Evolutionary conservation across 2,113 vertebrate genomes (phyloP).

Genomic region (Syngnathoides biaculeatus): DNA sequence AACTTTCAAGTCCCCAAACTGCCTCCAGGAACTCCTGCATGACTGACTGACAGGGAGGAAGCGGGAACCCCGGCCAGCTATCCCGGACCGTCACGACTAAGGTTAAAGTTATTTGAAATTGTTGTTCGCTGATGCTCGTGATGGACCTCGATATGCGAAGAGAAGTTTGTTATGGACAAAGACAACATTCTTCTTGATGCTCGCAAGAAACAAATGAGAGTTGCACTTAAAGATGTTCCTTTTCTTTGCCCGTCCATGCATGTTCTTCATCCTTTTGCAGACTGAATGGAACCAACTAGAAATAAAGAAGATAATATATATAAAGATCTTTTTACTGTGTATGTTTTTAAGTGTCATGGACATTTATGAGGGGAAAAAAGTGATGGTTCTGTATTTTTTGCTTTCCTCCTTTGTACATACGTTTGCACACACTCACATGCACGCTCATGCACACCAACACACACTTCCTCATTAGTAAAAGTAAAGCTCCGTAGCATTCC

Average conservation of each 20-base stretch:
- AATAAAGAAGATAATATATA: conserved; percentile 58
- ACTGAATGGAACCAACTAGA: conserved; percentile 19
- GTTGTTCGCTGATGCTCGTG: conserved; percentile 13
- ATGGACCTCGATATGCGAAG: conserved; percentile 1
- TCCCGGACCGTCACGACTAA: conserved; percentile 13
- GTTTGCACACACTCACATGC: conserved; percentile 27
- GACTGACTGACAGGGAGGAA: conserved; percentile 76
- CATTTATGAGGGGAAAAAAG: conserved; percentile 48
- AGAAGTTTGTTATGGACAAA: conserved; percentile 23
- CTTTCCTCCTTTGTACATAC: conserved; percentile 58
- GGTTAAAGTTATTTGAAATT: conserved; percentile 15
- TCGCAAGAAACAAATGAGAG: conserved; percentile 12
- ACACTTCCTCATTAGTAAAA: conserved; percentile 41
- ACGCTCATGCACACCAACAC: conserved; percentile 13
- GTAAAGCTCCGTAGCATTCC: conserved; percentile 56
- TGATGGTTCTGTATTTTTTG: conserved; percentile 65
- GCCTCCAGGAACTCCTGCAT: conserved; percentile 97
- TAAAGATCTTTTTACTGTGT: conserved; percentile 62
- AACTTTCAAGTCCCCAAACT: conserved; percentile 97
- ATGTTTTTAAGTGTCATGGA: conserved; percentile 64
- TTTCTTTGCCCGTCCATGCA: conserved; percentile 17
- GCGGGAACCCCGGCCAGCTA: background rate
- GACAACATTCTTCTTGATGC: conserved; percentile 25
- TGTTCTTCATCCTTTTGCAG: conserved; percentile 17
- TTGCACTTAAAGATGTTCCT: conserved; percentile 42